Percentiles rank a stretch among this genome's conserved stretches.
phyloP scores from a whole-genome alignment of 2,113 vertebrate species.

The Sakesphorus luctuosus region DNA sequence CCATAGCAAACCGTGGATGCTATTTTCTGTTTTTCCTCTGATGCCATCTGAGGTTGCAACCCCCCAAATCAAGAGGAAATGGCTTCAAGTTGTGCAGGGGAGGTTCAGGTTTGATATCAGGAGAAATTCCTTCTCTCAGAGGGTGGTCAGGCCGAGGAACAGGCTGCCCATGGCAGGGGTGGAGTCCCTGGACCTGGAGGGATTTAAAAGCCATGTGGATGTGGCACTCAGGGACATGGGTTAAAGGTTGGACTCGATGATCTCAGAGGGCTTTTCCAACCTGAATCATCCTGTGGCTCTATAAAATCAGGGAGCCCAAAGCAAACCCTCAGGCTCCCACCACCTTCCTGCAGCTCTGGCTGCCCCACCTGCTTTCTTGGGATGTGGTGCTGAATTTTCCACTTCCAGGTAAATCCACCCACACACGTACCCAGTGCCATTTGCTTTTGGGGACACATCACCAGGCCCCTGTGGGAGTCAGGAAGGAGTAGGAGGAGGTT shows the following conservation, averaged over 20 bases:
- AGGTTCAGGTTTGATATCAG: neutral
- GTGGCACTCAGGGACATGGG: neutral
- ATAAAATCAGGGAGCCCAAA: neutral
- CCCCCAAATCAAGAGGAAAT: neutral
- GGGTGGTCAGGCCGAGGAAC: neutral
- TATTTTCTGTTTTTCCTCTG: neutral
- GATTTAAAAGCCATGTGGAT: neutral
- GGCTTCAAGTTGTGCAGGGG: neutral
- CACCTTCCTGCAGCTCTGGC: neutral
- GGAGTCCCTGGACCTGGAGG: neutral
- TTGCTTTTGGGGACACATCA: neutral
- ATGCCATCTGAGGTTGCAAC: neutral
- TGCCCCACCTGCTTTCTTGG: neutral
- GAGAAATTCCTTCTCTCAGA: neutral
- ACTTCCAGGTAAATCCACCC: neutral
- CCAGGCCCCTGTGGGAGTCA: fast-evolving
- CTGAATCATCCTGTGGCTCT: neutral
- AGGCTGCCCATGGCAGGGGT: neutral
- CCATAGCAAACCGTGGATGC: fast-evolving
- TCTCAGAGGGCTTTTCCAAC: neutral
- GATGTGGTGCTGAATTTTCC: neutral
- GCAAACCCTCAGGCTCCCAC: neutral
- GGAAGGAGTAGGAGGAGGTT: fast-evolving
- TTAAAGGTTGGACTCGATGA: neutral
- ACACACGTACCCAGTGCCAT: fast-evolving